phyloP scores from a whole-genome alignment of 2,113 vertebrate genomes.

The Spilogale gracilis region DNA sequence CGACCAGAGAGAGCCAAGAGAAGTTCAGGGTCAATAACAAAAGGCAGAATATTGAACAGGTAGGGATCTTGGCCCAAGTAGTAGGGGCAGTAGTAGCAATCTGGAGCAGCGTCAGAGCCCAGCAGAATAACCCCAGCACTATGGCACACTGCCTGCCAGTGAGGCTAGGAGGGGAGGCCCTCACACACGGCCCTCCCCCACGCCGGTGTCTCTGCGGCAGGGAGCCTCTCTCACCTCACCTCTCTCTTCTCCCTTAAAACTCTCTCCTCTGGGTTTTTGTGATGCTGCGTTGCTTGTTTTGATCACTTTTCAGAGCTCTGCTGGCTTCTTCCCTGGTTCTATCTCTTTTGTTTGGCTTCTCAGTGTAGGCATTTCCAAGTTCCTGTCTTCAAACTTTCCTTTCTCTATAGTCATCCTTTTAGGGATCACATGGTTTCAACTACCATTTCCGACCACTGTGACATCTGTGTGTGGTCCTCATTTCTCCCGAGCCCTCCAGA shows the following conservation, averaged over 20 bases:
- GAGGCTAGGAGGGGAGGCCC: not conserved
- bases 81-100: not conserved
- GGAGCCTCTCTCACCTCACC: not conserved
- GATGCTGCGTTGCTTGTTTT: not conserved
- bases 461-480: not conserved
- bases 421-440: not conserved
- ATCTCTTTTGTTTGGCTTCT: not conserved
- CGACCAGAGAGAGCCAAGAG: not conserved
- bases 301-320: not conserved
- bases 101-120: not conserved
- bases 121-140: not conserved
- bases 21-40: not conserved
- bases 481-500: not conserved
- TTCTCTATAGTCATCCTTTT: constrained; percentile 11
- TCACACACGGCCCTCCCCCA: not conserved
- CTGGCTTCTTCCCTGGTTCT: not conserved
- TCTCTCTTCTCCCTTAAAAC: not conserved
- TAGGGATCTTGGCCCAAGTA: not conserved
- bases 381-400: not conserved
- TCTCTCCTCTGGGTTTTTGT: not conserved
- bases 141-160: no score
- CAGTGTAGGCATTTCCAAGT: not conserved
- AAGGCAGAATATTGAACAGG: not conserved
- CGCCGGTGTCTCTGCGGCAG: not conserved
- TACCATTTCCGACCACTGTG: not conserved